These are phyloP conservation scores for Muraenolepis orangiensis DNA, from an alignment of 2,797 vertebrate genomes.

Conservation along the genomic window DNA sequence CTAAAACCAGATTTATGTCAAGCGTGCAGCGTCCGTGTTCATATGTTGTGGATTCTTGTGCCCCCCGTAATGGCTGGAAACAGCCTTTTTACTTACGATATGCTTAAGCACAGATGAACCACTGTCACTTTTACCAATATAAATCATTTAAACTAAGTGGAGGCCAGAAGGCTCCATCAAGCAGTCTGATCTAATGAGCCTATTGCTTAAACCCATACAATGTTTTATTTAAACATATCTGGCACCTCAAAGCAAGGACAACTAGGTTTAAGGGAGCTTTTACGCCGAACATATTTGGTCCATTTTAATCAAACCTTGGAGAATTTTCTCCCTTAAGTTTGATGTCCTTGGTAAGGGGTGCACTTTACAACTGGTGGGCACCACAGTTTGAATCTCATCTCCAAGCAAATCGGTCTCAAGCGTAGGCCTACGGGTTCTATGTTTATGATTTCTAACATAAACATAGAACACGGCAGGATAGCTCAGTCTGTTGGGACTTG, in stretches of 20 bases:
- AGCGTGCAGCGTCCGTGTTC: not conserved
- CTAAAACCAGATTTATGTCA: conserved; percentile 56
- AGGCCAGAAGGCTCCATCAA: not conserved
- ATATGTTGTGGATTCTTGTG: not conserved
- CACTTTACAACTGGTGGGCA: not conserved
- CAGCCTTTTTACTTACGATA: no score
- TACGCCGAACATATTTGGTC: not conserved
- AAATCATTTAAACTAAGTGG: not conserved
- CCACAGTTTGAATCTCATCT: not conserved
- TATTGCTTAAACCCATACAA: not conserved
- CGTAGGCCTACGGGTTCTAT: not conserved
- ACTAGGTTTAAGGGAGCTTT: not conserved
- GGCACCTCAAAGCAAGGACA: not conserved
- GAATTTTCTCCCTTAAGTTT: not conserved
- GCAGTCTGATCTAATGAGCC: not conserved
- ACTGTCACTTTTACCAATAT: not conserved
- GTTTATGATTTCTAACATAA: no score
- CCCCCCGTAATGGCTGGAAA: not conserved
- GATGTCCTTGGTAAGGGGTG: not conserved
- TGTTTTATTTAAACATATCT: not conserved
- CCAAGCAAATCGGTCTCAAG: not conserved
- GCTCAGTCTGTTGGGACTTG: no score
- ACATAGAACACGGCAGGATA: no score
- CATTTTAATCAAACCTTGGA: not conserved
- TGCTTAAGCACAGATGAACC: not conserved